These are phyloP conservation scores for Bursaphelenchus okinawaensis DNA, from an alignment of 2,888 invertebrate genomes.

Conservation along the genomic window DNA sequence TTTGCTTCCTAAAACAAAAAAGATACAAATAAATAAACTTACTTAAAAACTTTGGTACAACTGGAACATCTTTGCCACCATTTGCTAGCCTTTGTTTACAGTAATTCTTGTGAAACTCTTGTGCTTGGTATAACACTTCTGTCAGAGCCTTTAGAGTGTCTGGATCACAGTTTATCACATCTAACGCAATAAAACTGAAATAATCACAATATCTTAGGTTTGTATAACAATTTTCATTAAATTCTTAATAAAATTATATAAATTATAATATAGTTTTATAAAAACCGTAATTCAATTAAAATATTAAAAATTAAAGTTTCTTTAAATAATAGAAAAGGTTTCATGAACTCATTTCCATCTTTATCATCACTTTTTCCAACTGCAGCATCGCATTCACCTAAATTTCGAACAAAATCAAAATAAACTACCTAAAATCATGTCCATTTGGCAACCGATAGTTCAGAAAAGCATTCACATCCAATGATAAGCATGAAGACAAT, in stretches of 20 bases:
- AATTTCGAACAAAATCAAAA: too few species aligned
- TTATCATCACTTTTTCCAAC: too few species aligned
- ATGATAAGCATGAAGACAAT: slow-evolving; percentile 4
- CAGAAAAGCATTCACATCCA: slow-evolving; percentile 16
- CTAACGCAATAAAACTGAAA: slow-evolving; percentile 17
- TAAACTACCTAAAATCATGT: background rate
- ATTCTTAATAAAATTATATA: too few species aligned
- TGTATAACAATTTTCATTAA: background rate
- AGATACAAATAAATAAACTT: too few species aligned
- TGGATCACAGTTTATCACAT: slow-evolving; percentile 20
- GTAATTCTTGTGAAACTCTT: slow-evolving; percentile 16
- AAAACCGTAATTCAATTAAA: too few species aligned
- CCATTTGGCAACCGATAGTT: background rate
- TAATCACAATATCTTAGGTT: too few species aligned
- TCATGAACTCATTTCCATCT: too few species aligned
- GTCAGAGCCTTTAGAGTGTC: slow-evolving; percentile 11
- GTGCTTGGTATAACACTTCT: slow-evolving; percentile 8
- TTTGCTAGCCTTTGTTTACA: slow-evolving; percentile 17
- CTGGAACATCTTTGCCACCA: background rate
- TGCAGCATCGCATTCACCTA: too few species aligned
- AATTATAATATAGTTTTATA: too few species aligned
- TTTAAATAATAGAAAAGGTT: too few species aligned
- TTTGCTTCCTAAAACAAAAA: too few species aligned
- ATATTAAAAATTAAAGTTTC: background rate
- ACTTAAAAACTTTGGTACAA: slow-evolving; percentile 7